Evolutionary conservation across 2,113 vertebrate species (phyloP), one percentile per base, ranked within the genome.

Genomic region (Myrmecophaga tridactyla): DNA sequence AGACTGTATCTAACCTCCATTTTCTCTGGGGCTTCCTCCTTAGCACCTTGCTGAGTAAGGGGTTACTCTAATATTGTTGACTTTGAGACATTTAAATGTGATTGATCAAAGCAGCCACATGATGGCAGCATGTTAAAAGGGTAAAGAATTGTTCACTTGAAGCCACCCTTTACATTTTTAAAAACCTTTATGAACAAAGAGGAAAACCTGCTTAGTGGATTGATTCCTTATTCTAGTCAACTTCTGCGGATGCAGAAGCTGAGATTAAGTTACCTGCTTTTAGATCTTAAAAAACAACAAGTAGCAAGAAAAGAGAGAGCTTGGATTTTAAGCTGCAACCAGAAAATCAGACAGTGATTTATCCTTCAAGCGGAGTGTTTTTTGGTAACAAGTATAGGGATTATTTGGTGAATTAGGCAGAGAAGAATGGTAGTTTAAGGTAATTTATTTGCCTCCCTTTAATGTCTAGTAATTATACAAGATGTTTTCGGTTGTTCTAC

Each of bases 121-220:
- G 98, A 97, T 98, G 98, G 98, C 98, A 98, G 98, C 94, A 97
- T 96, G 96, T 84, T 97, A 95, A 98, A 98, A 98, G 97, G 96
- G 90, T 63, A 78, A 94, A 36, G 34, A 81, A 67, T 72, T 7
- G 46, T 39, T 81, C 80, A 27, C 58, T 73, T 51, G 56, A 17
- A 43, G 41, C 9, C 8, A 31, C 51, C 17, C 21, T 94, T 96
- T 87, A 34, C 51, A 76, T 81, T 85, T 92, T 89, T 51, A 91
- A 84, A 91, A 69, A 63, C 48, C 23, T 58, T 0, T 60, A 27
- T 13, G 48, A 53, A 70, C 43, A 23, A 70, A 85, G 20, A 92
- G 92, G 58, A 76, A 92, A 95, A 60, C 1, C 21, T 69, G 21
- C 25, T 63, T 89, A 46, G 7, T 18, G 48, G 75, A 43, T 17